Percentiles rank a stretch among this genome's conserved stretches.
These are phyloP conservation scores for Cecropterus lyciades DNA, from an alignment of 1,140 invertebrate species.

Conservation along the genomic window DNA sequence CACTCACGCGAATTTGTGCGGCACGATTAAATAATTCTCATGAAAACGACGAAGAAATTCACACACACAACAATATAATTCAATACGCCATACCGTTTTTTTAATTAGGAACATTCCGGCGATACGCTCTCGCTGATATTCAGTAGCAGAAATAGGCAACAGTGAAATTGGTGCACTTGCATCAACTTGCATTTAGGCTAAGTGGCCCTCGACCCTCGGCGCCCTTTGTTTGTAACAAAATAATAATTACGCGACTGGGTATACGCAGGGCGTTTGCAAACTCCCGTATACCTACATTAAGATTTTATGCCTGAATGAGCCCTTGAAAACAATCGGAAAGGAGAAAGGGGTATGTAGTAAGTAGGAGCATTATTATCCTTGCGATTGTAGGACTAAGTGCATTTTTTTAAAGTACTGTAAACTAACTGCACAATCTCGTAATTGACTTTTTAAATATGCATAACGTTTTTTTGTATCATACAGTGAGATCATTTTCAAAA, in stretches of 20 bases:
- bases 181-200: constrained; percentile 17
- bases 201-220: constrained; percentile 5
- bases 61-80: background rate
- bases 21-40: constrained; percentile 6
- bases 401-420: background rate
- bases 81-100: background rate
- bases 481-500: no score
- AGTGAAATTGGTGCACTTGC: constrained; percentile 9
- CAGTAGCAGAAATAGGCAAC: constrained; percentile 1
- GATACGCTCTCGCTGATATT: background rate
- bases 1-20: background rate
- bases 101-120: constrained; percentile 9
- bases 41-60: constrained; percentile 5
- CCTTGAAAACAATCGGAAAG: background rate
- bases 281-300: background rate
- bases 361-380: background rate
- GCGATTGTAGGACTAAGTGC: background rate
- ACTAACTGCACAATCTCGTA: background rate
- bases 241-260: constrained; percentile 4
- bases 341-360: background rate
- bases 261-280: background rate
- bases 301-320: background rate
- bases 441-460: background rate
- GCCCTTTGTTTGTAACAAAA: constrained; percentile 10
- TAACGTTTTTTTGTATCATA: background rate